Conservation (phyloP, 2,113 vertebrate genomes). For the Coptodon rendalli region DNA sequence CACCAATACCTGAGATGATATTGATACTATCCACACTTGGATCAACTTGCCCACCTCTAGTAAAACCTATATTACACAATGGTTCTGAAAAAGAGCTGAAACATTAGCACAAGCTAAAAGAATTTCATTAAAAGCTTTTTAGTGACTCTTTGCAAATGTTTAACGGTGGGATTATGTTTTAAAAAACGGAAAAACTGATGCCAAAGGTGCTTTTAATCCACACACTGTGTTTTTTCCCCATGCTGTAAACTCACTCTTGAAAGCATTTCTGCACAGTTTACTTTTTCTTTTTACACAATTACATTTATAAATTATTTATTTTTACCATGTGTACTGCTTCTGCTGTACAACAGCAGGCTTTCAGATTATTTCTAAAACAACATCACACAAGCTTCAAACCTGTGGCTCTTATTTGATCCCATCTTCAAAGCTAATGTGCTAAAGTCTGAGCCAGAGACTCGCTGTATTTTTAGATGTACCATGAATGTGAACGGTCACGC, state of each 20-base stretch:
- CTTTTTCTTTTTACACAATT: neutral
- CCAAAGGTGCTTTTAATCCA: neutral
- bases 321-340: neutral
- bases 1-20: neutral
- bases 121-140: neutral
- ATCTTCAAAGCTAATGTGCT: neutral
- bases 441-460: neutral
- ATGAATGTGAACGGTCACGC: neutral
- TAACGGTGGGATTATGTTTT: neutral
- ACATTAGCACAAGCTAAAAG: neutral
- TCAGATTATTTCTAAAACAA: neutral
- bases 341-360: neutral
- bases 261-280: neutral
- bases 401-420: neutral
- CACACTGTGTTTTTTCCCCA: neutral
- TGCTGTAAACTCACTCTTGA: neutral
- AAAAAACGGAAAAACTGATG: rapidly evolving
- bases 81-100: neutral
- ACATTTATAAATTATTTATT: neutral
- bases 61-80: neutral
- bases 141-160: neutral
- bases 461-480: slow-evolving; percentile 4
- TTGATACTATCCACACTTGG: neutral
- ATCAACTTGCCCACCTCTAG: neutral
- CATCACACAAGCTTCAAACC: neutral